Evolutionary conservation across 2,797 vertebrate species (phyloP).

Genomic region (Pseudotriccus pelzelni): DNA sequence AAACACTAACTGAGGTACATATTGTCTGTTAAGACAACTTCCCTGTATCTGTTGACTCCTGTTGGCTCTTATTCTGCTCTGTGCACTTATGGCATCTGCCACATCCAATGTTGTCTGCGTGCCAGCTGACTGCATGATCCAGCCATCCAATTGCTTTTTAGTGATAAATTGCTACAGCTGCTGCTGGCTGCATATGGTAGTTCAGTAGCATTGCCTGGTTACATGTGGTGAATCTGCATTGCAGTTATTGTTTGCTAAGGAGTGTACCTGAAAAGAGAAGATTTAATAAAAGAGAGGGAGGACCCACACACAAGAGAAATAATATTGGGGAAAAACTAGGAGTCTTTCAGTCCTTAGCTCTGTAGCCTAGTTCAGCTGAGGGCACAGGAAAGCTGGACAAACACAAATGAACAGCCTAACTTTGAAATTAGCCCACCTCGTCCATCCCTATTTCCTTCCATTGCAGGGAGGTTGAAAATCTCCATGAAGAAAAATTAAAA

Average conservation of each 20-base stretch:
- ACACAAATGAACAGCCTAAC: background rate
- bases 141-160: background rate
- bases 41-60: background rate
- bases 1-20: background rate
- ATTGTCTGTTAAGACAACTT: background rate
- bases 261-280: background rate
- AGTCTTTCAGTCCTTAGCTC: background rate
- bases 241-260: background rate
- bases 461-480: background rate
- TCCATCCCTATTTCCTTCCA: background rate
- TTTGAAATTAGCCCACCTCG: background rate
- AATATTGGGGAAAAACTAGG: background rate
- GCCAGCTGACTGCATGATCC: background rate
- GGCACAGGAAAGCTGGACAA: background rate
- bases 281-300: background rate
- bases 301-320: rapidly evolving
- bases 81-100: conserved; percentile 15
- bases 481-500: conserved; percentile 1
- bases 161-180: background rate
- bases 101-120: background rate
- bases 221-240: background rate
- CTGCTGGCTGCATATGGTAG: background rate
- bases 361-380: background rate
- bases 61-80: background rate
- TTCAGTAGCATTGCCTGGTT: background rate